phyloP scores from a whole-genome alignment of 2,113 vertebrate species.

The Falcunculus frontatus region DNA sequence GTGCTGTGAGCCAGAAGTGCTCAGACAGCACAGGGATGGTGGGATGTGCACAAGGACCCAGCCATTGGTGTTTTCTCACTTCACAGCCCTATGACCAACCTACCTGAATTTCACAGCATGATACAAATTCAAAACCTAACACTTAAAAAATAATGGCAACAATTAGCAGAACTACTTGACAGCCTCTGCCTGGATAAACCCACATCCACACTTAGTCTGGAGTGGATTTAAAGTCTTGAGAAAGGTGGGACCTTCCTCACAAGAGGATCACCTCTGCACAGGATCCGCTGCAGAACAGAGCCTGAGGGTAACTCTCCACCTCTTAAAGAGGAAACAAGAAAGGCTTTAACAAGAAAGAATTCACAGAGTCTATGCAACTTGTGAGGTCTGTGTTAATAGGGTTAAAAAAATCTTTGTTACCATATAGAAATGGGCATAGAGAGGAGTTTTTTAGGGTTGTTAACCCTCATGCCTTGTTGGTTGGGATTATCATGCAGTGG shows the following conservation, averaged over 20 bases:
- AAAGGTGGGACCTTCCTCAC: neutral
- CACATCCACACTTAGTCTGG: neutral
- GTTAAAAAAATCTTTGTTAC: neutral
- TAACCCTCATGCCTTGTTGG: neutral
- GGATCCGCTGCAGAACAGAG: neutral
- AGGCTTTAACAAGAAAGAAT: neutral
- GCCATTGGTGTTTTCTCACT: neutral
- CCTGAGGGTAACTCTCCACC: neutral
- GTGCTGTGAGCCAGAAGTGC: neutral
- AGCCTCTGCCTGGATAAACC: neutral
- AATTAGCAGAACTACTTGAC: neutral
- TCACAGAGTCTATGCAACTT: neutral
- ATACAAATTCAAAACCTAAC: neutral
- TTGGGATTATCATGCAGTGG: neutral
- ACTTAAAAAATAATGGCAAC: neutral
- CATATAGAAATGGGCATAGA: rapidly evolving
- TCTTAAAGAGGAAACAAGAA: neutral
- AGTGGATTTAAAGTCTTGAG: neutral
- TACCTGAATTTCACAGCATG: neutral
- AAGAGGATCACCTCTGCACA: neutral
- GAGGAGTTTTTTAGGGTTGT: neutral
- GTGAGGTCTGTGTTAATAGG: neutral
- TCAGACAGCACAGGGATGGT: neutral
- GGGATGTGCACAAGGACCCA: neutral
- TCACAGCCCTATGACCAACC: neutral